A percentile compares a stretch with the other conserved stretches of the same genome.
phyloP scores from a whole-genome alignment of 2,113 vertebrate species.

The Ahaetulla prasina region DNA sequence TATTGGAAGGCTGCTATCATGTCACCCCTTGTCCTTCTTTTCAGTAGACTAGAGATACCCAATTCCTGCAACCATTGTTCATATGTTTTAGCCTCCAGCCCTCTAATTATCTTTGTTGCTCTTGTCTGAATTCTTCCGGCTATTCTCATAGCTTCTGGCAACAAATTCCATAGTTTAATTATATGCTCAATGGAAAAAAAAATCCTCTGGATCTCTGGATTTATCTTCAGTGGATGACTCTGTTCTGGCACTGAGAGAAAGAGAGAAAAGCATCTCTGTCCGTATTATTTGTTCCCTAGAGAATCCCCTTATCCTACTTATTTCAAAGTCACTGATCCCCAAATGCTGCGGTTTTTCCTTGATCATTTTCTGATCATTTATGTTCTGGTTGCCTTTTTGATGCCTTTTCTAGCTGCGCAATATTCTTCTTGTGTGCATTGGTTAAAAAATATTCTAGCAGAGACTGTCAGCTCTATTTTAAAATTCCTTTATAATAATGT shows the following conservation, averaged over 20 bases:
- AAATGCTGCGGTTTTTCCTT: neutral
- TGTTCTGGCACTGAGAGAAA: neutral
- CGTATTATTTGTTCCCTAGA: neutral
- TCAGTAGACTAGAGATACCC: neutral
- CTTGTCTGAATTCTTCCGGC: neutral
- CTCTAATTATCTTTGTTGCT: neutral
- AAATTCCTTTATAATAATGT: neutral
- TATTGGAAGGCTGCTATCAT: neutral
- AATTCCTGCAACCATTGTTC: neutral
- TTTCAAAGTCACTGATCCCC: neutral
- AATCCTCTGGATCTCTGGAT: neutral
- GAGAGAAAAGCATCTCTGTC: neutral
- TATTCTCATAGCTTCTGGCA: neutral
- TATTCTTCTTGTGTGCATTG: neutral
- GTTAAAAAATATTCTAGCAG: neutral
- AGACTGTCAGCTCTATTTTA: neutral
- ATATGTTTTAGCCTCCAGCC: neutral
- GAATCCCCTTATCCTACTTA: neutral
- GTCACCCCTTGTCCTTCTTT: neutral
- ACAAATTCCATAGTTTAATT: neutral
- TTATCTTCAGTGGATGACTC: neutral
- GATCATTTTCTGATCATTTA: neutral
- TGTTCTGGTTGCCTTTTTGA: neutral
- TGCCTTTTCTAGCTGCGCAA: neutral
- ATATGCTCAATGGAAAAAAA: neutral